These are phyloP conservation scores for Meloidogyne exigua DNA, from an alignment of 1,140 invertebrate species.

Conservation along the genomic window DNA sequence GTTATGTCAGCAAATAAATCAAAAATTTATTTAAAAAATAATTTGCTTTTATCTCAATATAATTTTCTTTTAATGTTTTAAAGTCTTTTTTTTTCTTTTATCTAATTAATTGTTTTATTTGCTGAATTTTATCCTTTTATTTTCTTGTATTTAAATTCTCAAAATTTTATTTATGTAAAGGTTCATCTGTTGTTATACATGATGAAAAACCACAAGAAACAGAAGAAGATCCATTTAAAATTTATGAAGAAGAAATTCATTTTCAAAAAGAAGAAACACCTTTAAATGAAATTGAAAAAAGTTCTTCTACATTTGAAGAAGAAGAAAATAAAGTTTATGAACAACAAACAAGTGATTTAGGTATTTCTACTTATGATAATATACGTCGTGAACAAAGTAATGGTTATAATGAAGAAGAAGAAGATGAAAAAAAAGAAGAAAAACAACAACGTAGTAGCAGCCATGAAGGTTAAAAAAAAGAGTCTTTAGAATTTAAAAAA, in stretches of 20 bases:
- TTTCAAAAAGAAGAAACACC: background rate
- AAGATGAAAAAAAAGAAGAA: background rate
- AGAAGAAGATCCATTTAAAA: conserved; percentile 2
- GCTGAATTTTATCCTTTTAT: background rate
- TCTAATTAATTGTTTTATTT: background rate
- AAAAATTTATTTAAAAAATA: too few species aligned
- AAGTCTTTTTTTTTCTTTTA: background rate
- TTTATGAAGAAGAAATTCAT: conserved; percentile 2
- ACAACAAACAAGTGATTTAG: background rate
- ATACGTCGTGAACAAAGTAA: background rate
- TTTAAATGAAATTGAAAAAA: background rate
- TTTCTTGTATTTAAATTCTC: background rate
- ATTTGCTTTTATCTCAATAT: too few species aligned
- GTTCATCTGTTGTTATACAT: conserved; percentile 1
- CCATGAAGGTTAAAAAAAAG: background rate
- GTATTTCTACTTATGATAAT: conserved; percentile 1
- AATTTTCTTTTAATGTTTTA: background rate
- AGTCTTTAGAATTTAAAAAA: background rate
- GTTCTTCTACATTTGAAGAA: conserved; percentile 1
- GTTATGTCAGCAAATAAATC: background rate
- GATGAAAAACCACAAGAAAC: background rate
- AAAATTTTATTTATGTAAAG: background rate
- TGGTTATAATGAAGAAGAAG: background rate
- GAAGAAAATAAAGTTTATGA: background rate
- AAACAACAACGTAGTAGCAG: background rate